These are phyloP conservation scores for Luehdorfia chinensis DNA, from an alignment of 1,140 invertebrate genomes.

Conservation along the genomic window DNA sequence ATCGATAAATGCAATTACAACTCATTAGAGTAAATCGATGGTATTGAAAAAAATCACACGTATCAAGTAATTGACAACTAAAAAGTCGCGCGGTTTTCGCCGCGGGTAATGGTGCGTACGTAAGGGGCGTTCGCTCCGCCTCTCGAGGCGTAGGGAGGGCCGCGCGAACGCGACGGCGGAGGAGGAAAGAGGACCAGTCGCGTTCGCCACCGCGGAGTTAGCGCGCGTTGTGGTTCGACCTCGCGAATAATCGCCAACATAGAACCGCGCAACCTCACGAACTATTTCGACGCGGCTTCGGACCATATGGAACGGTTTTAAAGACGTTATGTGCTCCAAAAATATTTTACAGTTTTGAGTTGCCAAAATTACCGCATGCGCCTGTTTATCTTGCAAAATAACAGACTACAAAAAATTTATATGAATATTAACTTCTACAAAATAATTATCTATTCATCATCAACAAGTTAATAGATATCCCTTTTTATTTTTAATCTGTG, in stretches of 20 bases:
- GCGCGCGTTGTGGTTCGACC: slow-evolving; percentile 49
- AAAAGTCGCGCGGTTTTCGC: slow-evolving; percentile 39
- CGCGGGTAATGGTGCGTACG: too few species aligned
- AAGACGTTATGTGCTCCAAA: neutral
- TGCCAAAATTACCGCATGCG: neutral
- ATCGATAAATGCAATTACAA: slow-evolving; percentile 63
- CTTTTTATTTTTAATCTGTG: neutral
- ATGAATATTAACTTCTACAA: too few species aligned
- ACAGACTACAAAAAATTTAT: too few species aligned
- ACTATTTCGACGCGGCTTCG: neutral
- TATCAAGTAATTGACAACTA: slow-evolving; percentile 42
- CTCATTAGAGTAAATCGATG: slow-evolving; percentile 58
- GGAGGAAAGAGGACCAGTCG: slow-evolving; percentile 67
- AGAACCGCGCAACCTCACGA: slow-evolving; percentile 18
- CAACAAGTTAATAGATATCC: neutral
- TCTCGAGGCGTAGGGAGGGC: slow-evolving; percentile 62
- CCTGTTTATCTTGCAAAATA: neutral
- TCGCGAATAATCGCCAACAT: slow-evolving; percentile 30
- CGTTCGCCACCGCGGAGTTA: slow-evolving; percentile 45
- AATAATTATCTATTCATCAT: neutral
- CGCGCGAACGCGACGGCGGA: slow-evolving; percentile 29
- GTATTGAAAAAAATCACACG: slow-evolving; percentile 49
- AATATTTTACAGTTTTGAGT: neutral
- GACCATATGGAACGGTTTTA: neutral
- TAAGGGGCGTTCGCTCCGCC: slow-evolving; percentile 52